Conservation (phyloP, 2,113 vertebrate genomes). For the Oceanites oceanicus region DNA sequence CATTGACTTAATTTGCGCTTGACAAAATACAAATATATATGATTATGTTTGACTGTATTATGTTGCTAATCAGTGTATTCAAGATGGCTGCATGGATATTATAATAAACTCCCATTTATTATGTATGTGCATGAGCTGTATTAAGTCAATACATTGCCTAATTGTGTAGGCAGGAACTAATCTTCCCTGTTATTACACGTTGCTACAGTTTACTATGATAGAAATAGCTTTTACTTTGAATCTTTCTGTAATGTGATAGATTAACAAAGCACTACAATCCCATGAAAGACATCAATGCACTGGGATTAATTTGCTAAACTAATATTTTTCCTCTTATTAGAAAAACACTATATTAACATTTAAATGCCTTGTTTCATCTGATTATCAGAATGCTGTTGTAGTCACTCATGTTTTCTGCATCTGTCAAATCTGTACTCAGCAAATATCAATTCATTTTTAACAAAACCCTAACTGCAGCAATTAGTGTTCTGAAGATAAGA, state of each 20-base stretch:
- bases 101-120: background rate
- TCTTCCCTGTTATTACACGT: background rate
- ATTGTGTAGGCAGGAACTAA: constrained; percentile 9
- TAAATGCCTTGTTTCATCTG: constrained; percentile 8
- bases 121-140: background rate
- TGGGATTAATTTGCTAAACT: constrained; percentile 3
- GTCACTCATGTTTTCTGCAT: background rate
- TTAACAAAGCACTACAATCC: constrained; percentile 9
- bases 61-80: background rate
- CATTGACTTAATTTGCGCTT: background rate
- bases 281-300: background rate
- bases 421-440: background rate
- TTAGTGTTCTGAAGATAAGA: constrained; percentile 42
- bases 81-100: background rate
- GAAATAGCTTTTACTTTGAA: background rate
- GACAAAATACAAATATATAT: background rate
- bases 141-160: background rate
- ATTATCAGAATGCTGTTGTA: background rate
- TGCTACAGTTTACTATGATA: background rate
- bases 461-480: constrained; percentile 31
- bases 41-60: background rate
- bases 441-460: constrained; percentile 20
- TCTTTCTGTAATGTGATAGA: background rate
- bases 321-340: background rate
- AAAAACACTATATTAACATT: background rate